Evolutionary conservation across 2,113 vertebrate genomes (phyloP).

Genomic region (Origma solitaria): DNA sequence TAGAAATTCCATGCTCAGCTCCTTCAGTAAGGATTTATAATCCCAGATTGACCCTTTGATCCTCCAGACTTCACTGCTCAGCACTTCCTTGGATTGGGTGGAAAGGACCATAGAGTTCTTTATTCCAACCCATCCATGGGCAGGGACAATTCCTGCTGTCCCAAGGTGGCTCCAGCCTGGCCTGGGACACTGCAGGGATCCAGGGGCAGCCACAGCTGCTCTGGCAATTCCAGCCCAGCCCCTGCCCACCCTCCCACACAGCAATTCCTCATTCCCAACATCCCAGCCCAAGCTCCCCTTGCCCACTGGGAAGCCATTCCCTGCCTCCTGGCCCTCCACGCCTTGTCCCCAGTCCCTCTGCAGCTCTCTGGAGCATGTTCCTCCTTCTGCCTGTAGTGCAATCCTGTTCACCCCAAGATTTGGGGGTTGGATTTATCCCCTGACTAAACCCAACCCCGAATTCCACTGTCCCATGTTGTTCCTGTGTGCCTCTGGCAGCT

Average conservation of each 20-base stretch:
- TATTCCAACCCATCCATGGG: no score
- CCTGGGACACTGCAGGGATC: neutral
- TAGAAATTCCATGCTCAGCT: neutral
- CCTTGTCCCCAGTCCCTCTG: no score
- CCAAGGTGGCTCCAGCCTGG: neutral
- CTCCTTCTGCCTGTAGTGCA: neutral
- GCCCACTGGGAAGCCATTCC: no score
- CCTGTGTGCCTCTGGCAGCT: neutral
- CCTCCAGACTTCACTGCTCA: accelerated
- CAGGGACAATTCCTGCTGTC: accelerated
- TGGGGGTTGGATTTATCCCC: neutral
- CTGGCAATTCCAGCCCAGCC: neutral
- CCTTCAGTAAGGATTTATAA: accelerated
- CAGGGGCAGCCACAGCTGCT: neutral
- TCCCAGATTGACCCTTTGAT: neutral
- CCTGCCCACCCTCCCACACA: neutral
- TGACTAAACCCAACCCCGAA: neutral
- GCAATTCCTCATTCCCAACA: neutral
- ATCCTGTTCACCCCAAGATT: neutral
- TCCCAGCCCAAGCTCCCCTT: neutral
- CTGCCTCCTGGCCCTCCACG: no score
- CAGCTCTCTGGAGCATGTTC: neutral
- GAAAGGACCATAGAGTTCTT: neutral
- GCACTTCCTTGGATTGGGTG: neutral
- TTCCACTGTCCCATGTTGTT: accelerated